These are phyloP conservation scores for Heliopora coerulea DNA, from an alignment of 92 coral and sea anemone genomes.

Conservation along the genomic window DNA sequence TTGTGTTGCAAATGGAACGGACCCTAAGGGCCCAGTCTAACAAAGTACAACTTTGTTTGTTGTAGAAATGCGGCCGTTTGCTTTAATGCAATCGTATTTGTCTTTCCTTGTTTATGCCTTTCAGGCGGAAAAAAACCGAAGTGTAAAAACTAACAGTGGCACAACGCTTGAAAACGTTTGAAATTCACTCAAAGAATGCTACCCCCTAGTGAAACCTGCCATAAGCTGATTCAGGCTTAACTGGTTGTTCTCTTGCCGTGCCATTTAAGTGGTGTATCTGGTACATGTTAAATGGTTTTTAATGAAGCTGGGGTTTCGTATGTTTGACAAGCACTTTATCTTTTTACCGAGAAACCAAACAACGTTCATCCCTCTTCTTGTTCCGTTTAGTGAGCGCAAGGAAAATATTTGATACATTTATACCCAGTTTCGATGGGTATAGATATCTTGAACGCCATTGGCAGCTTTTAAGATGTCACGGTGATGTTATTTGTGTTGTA, in stretches of 20 bases:
- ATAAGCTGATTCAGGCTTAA: neutral
- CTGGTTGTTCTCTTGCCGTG: no score
- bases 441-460: neutral
- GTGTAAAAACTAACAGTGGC: neutral
- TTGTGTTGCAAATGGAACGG: neutral
- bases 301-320: neutral
- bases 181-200: neutral
- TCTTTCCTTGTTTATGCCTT: neutral
- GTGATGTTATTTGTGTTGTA: conserved; percentile 10
- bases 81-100: neutral
- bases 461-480: conserved; percentile 1
- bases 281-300: no score
- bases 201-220: conserved; percentile 2
- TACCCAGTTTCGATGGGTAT: neutral
- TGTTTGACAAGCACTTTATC: neutral
- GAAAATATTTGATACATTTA: neutral
- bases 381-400: neutral
- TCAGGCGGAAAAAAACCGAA: neutral
- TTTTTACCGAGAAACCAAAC: neutral
- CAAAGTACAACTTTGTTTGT: conserved; percentile 5
- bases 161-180: neutral
- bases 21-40: neutral
- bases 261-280: no score
- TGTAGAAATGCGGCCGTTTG: neutral
- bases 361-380: neutral